A percentile compares a stretch with the other conserved stretches of the same genome.
Conservation (phyloP, 2,113 vertebrate species). For the Stomatorhinus ivindoensis region DNA sequence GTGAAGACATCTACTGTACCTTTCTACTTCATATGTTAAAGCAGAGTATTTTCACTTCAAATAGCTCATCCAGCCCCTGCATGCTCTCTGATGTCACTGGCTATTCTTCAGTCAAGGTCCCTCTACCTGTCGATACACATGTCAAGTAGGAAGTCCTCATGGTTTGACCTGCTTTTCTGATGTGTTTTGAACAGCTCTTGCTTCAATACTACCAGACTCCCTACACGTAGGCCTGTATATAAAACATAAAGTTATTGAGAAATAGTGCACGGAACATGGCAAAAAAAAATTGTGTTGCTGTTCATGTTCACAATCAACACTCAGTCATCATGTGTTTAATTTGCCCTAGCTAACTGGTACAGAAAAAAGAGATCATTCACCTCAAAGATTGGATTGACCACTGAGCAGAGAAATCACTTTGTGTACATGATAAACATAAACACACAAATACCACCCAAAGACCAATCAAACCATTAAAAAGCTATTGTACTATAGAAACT, state of each 20-base stretch:
- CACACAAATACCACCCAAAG: neutral
- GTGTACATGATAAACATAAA: neutral
- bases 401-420: neutral
- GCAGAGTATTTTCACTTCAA: neutral
- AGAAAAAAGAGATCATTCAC: neutral
- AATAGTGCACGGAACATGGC: neutral
- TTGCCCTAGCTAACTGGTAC: neutral
- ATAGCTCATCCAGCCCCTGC: neutral
- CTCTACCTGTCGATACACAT: neutral
- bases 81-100: neutral
- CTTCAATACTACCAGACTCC: neutral
- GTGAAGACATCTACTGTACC: neutral
- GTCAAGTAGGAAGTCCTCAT: neutral
- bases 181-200: neutral
- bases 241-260: neutral
- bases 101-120: neutral
- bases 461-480: neutral
- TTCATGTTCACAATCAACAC: neutral
- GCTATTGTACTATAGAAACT: neutral
- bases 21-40: neutral
- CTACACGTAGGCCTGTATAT: neutral
- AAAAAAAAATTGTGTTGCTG: neutral
- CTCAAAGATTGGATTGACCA: neutral
- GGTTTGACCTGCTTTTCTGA: neutral
- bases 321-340: neutral